Base-by-base conservation (phyloP, 2,113 vertebrate species). In the Speoplatyrhinus poulsoni region DNA sequence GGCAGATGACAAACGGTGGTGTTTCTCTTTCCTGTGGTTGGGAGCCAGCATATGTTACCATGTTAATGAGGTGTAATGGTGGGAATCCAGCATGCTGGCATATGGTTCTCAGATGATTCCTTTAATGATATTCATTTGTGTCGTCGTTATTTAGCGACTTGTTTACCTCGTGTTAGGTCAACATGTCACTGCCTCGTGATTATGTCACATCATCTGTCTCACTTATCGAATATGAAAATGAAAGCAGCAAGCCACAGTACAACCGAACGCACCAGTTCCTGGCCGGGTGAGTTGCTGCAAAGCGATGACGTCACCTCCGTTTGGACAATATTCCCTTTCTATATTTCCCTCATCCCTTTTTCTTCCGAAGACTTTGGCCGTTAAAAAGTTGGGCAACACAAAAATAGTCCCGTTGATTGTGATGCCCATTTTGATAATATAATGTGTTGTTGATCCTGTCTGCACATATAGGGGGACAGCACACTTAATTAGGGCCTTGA, bases 381-480 rank as follows among this genome's bases (percentile, higher is more conserved):
- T 81, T 88, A 88, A 85, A 90, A 95, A 95, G 87, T 95, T 95
- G 90, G 91, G 87, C 90, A 92, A 93, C 93, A 94, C 93, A 90
- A 91, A 93, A 94, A 93, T 91, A 93, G 91, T 91, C 87, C 86
- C 88, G 88, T 84, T 82, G 91, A 93, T 95, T 92, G 90, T 93
- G 93, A 93, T 95, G 94, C 93, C 95, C 95, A 96, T 96, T 96
- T 91, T 91, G 89, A 92, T 86, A 90, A 90, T 87, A 89, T 91
- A 91, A 91, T 91, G 90, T 91, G 91, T 91, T 92, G 89, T 92
- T 92, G 86, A 89, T 90, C 89, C 89, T 90, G 87, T 91, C 91
- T 87, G 88, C 90, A 89, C 87, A 91, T 91, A 92, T 89, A 91
- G 89, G 88, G 87, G 88, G 88, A 87, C 87, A 89, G 87, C 84